Percentiles rank a stretch among this genome's conserved stretches.
These are phyloP conservation scores for Malacoraja senta DNA, from an alignment of 2,797 vertebrate species.

Conservation along the genomic window DNA sequence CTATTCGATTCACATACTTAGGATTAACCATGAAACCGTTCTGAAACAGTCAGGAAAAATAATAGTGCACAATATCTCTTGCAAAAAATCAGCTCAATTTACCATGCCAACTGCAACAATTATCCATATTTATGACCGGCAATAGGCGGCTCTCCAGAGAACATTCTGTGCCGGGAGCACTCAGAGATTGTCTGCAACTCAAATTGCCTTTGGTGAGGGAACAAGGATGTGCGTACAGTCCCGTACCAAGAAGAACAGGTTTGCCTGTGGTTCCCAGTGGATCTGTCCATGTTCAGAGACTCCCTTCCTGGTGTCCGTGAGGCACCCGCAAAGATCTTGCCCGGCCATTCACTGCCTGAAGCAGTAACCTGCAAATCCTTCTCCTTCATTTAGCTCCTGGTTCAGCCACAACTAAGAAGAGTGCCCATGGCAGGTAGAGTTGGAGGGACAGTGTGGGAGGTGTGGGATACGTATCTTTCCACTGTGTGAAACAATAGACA, in stretches of 20 bases:
- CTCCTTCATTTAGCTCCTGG: too few relatives aligned
- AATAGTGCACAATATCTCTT: background rate
- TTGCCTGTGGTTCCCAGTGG: background rate
- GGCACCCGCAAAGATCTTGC: too few relatives aligned
- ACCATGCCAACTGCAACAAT: background rate
- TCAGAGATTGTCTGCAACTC: background rate
- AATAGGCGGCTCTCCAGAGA: background rate
- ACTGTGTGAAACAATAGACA: too few relatives aligned
- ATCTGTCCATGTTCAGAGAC: too few relatives aligned
- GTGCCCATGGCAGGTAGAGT: too few relatives aligned
- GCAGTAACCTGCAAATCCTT: too few relatives aligned
- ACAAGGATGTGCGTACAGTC: background rate
- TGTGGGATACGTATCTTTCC: too few relatives aligned
- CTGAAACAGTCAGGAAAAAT: constrained; percentile 1
- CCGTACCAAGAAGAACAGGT: background rate
- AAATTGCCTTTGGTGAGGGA: background rate
- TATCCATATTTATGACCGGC: background rate
- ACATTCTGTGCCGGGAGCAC: background rate
- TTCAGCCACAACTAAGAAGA: too few relatives aligned
- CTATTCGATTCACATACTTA: background rate
- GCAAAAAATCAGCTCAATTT: background rate
- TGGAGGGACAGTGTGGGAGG: too few relatives aligned
- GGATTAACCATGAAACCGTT: background rate
- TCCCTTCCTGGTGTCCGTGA: too few relatives aligned
- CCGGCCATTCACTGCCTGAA: too few relatives aligned